Conservation (phyloP, 2,113 vertebrate genomes). For the Prinia subflava region DNA sequence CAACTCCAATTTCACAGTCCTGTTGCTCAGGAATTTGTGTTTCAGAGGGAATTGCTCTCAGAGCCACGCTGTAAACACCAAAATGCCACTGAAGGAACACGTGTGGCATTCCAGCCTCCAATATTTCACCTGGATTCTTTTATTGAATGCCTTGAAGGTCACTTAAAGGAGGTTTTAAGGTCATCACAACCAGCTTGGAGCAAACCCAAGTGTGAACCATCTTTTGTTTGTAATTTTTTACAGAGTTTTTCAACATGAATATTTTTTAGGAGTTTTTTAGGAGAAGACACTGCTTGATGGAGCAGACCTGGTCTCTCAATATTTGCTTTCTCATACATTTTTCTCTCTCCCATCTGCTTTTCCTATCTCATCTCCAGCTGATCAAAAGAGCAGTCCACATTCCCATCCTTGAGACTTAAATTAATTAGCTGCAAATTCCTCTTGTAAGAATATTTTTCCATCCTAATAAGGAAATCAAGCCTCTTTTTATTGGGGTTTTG, state of each 20-base stretch:
- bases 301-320: not conserved
- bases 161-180: not conserved
- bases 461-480: not conserved
- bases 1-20: not conserved
- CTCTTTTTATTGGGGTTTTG: not conserved
- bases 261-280: not conserved
- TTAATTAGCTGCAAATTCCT: not conserved
- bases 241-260: not conserved
- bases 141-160: not conserved
- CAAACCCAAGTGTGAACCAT: fast-evolving
- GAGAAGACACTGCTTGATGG: not conserved
- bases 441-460: not conserved
- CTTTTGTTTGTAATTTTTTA: not conserved
- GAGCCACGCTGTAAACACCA: not conserved
- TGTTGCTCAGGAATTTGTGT: not conserved
- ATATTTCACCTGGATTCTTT: not conserved
- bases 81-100: not conserved
- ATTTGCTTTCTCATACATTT: not conserved
- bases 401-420: not conserved
- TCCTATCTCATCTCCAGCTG: not conserved
- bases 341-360: not conserved
- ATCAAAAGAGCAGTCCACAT: not conserved
- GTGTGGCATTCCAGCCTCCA: not conserved
- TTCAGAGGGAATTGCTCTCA: not conserved
- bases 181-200: not conserved